Conservation (phyloP, 2,888 invertebrate species). For the Nezara viridula region DNA sequence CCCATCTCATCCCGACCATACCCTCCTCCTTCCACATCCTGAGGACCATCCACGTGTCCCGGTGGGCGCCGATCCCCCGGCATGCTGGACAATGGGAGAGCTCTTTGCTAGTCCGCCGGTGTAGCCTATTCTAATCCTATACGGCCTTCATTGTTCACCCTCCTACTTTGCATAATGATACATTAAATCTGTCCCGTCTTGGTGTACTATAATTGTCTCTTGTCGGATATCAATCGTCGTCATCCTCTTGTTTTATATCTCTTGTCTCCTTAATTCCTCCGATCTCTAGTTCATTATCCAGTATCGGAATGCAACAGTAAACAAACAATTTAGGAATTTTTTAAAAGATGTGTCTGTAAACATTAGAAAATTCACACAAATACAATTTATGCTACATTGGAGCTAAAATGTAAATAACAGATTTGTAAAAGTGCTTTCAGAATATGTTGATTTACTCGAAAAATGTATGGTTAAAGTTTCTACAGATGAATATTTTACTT, state of each 20-base stretch:
- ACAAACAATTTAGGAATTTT: neutral
- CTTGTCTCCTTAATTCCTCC: neutral
- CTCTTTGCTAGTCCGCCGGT: neutral
- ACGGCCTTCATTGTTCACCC: conserved; percentile 50
- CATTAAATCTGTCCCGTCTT: conserved; percentile 46
- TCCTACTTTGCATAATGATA: conserved; percentile 47
- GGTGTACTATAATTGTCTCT: conserved; percentile 4
- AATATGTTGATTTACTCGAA: too few relatives aligned
- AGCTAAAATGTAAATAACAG: too few relatives aligned
- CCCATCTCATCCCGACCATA: neutral
- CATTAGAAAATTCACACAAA: too few relatives aligned
- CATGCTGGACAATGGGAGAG: conserved; percentile 23
- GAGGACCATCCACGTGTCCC: conserved; percentile 12
- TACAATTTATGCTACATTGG: too few relatives aligned
- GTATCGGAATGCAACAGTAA: neutral
- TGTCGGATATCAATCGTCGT: neutral
- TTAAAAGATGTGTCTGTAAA: neutral
- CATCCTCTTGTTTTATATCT: neutral
- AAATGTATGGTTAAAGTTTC: too few relatives aligned
- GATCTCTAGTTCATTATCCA: neutral
- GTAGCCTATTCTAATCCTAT: conserved; percentile 48
- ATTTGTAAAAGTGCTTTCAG: too few relatives aligned
- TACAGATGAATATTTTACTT: too few relatives aligned
- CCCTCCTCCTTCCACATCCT: neutral
- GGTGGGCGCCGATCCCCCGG: neutral